A percentile compares a stretch with the other conserved stretches of the same genome.
Conservation (phyloP, 2,888 invertebrate genomes). For the Baccha elongata region DNA sequence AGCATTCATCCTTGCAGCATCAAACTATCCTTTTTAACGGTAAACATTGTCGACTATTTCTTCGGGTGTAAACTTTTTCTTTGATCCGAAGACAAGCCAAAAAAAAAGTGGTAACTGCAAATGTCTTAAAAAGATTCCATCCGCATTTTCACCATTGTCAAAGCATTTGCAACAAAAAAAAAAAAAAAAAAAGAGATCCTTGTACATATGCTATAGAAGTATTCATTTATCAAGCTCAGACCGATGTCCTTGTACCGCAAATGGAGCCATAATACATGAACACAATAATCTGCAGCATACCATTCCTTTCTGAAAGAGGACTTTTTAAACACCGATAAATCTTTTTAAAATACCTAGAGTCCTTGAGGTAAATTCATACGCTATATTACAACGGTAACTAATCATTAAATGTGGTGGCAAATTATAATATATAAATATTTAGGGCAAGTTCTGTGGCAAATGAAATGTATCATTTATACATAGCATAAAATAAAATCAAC, state of each 20-base stretch:
- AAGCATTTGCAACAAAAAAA: no score
- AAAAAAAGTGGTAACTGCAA: neutral
- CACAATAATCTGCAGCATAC: conserved; percentile 8
- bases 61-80: neutral
- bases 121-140: conserved; percentile 16
- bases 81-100: neutral
- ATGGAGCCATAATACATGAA: conserved; percentile 33
- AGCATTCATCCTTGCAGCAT: conserved; percentile 38
- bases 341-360: conserved; percentile 4
- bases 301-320: conserved; percentile 5
- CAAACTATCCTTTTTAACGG: conserved; percentile 7
- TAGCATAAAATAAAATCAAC: no score
- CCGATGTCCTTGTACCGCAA: conserved; percentile 1
- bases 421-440: neutral
- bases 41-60: conserved; percentile 5
- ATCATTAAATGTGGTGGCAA: conserved; percentile 26
- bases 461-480: conserved; percentile 46
- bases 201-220: no score
- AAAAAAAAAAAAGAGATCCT: neutral
- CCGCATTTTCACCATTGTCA: conserved; percentile 15
- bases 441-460: conserved; percentile 38
- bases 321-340: conserved; percentile 44
- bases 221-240: conserved; percentile 23
- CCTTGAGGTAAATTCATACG: conserved; percentile 19
- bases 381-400: conserved; percentile 21